A percentile compares a stretch with the other conserved stretches of the same genome.
Evolutionary conservation across 2,113 vertebrate genomes (phyloP).

Genomic region (Phylloscopus whistleri): DNA sequence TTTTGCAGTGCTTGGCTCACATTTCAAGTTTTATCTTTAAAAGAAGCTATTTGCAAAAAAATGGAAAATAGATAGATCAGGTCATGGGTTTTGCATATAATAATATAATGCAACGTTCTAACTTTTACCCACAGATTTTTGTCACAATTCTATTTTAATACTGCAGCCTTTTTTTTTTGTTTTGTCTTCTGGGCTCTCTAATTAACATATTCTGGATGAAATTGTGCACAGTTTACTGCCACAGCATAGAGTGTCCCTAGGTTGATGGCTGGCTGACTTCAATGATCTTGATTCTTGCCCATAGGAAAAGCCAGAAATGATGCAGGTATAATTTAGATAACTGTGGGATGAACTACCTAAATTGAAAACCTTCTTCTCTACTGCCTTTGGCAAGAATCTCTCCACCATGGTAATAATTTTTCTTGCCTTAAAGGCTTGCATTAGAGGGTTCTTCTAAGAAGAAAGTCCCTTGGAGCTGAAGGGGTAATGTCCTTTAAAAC

Average conservation of each 20-base stretch:
- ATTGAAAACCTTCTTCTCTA: not conserved
- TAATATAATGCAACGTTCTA: not conserved
- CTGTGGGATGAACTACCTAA: not conserved
- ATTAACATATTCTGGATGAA: not conserved
- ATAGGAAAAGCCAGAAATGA: not conserved
- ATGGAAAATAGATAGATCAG: not conserved
- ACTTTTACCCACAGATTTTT: not conserved
- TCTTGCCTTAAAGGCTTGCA: not conserved
- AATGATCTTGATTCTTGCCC: not conserved
- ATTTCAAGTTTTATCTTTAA: not conserved
- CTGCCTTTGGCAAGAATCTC: slow-evolving; percentile 3
- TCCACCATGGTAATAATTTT: not conserved
- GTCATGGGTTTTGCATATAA: rapidly evolving
- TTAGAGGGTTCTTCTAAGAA: not conserved
- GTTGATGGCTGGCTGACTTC: slow-evolving; percentile 13
- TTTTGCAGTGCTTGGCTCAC: not conserved
- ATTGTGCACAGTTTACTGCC: not conserved
- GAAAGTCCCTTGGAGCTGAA: not conserved
- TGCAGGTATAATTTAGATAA: slow-evolving; percentile 33
- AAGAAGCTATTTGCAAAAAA: not conserved
- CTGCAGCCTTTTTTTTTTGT: not conserved
- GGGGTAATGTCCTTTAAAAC: not conserved
- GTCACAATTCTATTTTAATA: rapidly evolving
- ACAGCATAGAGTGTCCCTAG: not conserved
- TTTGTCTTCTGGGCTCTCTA: not conserved